Evolutionary conservation across 2,888 invertebrate genomes (phyloP), one percentile per base, ranked within the genome.

Genomic region (Pammene aurita): DNA sequence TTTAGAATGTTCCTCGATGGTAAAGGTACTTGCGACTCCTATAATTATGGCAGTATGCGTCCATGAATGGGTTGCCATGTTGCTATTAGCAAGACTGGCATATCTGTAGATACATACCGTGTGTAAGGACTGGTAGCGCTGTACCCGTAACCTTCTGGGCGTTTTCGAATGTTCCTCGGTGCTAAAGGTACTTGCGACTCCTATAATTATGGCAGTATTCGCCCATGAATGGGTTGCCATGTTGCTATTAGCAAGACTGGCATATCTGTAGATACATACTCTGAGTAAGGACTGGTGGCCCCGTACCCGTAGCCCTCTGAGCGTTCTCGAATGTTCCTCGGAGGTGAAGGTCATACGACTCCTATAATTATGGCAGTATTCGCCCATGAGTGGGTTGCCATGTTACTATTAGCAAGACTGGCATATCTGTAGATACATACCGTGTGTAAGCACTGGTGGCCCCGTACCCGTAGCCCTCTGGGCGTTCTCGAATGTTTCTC

Each of bases 161-260:
- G 14, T 16, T 44, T 52, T 14, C 67, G 62, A 42, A 67, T 56
- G 74, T 86, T 95, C 18, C 90, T 73, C 0, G 91, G 89, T 0
- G 93, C 93, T 0, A 94, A 94, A 0, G 95, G 95, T 84, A 95
- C 95, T 0, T 95, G 95, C 0, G 95, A 93, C 66, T 88, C 11
- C 93, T n/a, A n/a, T n/a, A n/a, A n/a, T n/a, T n/a, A n/a, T n/a
- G n/a, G n/a, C n/a, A n/a, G n/a, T n/a, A n/a, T n/a, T n/a, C n/a
- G n/a, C n/a, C n/a, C n/a, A n/a, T n/a, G n/a, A n/a, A n/a, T n/a
- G n/a, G n/a, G n/a, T n/a, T n/a, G n/a, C n/a, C n/a, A n/a, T n/a
- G n/a, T n/a, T n/a, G n/a, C n/a, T n/a, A n/a, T n/a, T n/a, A n/a
- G n/a, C n/a, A n/a, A n/a, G n/a, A n/a, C n/a, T n/a, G n/a, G n/a